Evolutionary conservation across 2,797 vertebrate genomes (phyloP).

Genomic region (Lateolabrax maculatus): DNA sequence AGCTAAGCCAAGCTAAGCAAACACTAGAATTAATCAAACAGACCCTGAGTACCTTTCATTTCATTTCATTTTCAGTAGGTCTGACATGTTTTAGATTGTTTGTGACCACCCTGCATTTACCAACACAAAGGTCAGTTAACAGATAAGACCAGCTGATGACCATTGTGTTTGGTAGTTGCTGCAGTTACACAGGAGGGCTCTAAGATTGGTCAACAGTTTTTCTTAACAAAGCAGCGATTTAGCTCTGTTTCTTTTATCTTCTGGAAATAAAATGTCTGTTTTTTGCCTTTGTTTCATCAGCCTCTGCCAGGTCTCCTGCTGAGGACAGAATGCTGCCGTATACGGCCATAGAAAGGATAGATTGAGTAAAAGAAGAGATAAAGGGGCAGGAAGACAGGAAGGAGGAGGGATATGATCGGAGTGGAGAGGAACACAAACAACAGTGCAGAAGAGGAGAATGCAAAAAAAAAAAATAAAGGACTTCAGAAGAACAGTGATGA

Average conservation of each 20-base stretch:
- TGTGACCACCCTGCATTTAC: neutral
- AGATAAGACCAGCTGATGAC: neutral
- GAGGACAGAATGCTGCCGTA: conserved; percentile 14
- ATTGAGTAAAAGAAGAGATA: conserved; percentile 10
- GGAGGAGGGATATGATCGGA: conserved; percentile 10
- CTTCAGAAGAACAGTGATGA: neutral
- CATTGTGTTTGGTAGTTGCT: neutral
- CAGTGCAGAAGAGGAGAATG: neutral
- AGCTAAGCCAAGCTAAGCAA: conserved; percentile 48
- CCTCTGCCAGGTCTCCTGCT: conserved; percentile 21
- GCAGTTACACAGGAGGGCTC: neutral
- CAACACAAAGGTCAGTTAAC: neutral
- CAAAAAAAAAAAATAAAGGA: no score
- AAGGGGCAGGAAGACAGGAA: neutral
- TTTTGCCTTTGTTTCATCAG: conserved; percentile 14
- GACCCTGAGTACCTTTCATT: conserved; percentile 27
- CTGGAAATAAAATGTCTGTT: conserved; percentile 15
- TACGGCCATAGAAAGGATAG: conserved; percentile 7
- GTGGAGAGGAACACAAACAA: neutral
- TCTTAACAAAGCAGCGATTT: conserved; percentile 30
- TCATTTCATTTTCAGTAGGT: conserved; percentile 36
- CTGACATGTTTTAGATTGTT: conserved; percentile 1
- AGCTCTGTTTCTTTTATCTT: conserved; percentile 7
- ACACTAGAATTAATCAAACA: conserved; percentile 57
- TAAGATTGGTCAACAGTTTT: conserved; percentile 1